Evolutionary conservation across 2,888 invertebrate genomes (phyloP).

Genomic region (Andrena haemorrhoa): DNA sequence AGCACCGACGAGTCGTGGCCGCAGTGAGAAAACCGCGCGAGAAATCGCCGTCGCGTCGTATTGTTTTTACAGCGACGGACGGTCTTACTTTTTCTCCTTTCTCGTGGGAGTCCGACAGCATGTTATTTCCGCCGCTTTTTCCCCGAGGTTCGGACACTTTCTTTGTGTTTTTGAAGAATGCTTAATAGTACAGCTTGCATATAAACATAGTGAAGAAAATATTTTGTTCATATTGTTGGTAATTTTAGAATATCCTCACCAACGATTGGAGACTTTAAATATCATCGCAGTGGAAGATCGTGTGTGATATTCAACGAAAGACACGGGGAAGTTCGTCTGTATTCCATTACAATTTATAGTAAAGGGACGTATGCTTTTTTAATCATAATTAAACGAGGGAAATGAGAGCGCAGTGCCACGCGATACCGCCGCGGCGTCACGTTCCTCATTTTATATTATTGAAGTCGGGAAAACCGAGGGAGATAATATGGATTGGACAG

Average conservation of each 20-base stretch:
- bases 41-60: constrained; percentile 8
- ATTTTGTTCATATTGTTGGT: no score
- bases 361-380: neutral
- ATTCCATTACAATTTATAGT: neutral
- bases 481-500: neutral
- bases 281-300: no score
- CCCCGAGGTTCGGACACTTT: neutral
- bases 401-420: neutral
- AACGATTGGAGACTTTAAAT: no score
- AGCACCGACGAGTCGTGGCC: constrained; percentile 15
- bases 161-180: neutral
- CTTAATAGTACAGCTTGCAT: neutral
- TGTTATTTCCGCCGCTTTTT: neutral
- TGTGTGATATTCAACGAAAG: neutral
- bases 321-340: neutral
- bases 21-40: constrained; percentile 1
- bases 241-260: no score
- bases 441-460: neutral
- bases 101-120: constrained; percentile 7
- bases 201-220: neutral
- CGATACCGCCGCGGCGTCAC: neutral
- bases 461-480: neutral
- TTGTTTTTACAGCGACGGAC: constrained; percentile 11
- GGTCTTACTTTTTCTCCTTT: neutral
- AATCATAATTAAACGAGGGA: neutral